A percentile compares a stretch with the other conserved stretches of the same genome.
Conservation (phyloP, 1,140 invertebrate genomes). For the Bombus pascuorum region DNA sequence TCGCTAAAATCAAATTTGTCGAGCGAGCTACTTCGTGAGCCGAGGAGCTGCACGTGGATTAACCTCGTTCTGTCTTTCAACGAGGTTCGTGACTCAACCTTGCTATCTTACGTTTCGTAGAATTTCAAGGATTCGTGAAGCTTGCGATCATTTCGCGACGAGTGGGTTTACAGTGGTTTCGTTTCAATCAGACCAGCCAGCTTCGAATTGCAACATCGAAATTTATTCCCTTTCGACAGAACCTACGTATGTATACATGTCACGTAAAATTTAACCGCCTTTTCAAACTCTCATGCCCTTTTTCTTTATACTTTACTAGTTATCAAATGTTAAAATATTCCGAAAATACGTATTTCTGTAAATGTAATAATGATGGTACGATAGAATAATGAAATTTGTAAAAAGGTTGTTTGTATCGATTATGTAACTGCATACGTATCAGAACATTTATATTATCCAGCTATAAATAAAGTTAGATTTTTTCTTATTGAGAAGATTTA, state of each 20-base stretch:
- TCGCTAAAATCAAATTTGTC: conserved; percentile 30
- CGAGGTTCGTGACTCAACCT: conserved; percentile 7
- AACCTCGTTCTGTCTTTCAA: conserved; percentile 32
- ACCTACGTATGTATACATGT: not conserved
- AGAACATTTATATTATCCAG: no score
- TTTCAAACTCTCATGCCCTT: not conserved
- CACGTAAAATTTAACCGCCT: not conserved
- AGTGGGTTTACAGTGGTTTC: conserved; percentile 21
- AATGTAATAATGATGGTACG: no score
- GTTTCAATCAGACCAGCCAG: conserved; percentile 25
- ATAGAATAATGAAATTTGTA: no score
- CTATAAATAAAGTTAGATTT: no score
- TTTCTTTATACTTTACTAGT: not conserved
- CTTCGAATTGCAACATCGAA: not conserved
- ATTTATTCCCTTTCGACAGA: not conserved
- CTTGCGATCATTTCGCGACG: conserved; percentile 39
- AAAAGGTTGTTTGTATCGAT: no score
- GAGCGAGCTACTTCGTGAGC: conserved; percentile 19
- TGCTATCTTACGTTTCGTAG: conserved; percentile 34
- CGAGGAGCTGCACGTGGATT: conserved; percentile 39
- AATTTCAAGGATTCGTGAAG: conserved; percentile 52
- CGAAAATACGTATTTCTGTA: no score
- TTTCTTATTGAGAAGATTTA: no score
- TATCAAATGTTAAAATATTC: no score
- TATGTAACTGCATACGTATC: no score